Percentiles rank a stretch among this genome's conserved stretches.
phyloP scores from a whole-genome alignment of 2,797 vertebrate genomes.

The Staurois parvus region DNA sequence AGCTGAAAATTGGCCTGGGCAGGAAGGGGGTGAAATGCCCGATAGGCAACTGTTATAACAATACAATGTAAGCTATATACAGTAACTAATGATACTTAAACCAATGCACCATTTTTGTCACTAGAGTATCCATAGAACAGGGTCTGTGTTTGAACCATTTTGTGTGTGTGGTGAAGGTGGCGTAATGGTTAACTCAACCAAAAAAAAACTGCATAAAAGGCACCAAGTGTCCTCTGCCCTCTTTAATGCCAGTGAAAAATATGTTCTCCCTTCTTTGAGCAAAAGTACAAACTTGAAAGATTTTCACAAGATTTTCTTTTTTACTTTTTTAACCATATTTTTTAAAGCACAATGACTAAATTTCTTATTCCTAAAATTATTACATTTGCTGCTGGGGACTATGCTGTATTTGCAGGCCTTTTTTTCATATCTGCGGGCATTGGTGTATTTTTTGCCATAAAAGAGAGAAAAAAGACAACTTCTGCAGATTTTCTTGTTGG shows the following conservation, averaged over 20 bases:
- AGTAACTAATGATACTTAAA: too few relatives aligned
- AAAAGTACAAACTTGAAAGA: background rate
- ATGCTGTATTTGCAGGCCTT: constrained; percentile 81
- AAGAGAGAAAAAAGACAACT: constrained; percentile 81
- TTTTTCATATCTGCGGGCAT: constrained; percentile 84
- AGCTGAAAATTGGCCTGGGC: too few relatives aligned
- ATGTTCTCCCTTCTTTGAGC: background rate
- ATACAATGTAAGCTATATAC: too few relatives aligned
- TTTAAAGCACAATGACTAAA: constrained; percentile 49
- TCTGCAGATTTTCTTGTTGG: constrained; percentile 84
- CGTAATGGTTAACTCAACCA: constrained; percentile 54
- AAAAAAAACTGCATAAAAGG: constrained; percentile 45
- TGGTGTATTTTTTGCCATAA: constrained; percentile 86
- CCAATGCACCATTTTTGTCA: too few relatives aligned
- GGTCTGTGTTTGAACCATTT: too few relatives aligned
- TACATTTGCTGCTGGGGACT: constrained; percentile 82
- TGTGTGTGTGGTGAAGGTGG: background rate
- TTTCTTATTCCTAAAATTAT: constrained; percentile 67
- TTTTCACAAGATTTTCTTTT: background rate
- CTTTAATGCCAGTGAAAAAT: constrained; percentile 5
- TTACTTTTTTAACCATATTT: background rate
- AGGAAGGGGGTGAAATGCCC: too few relatives aligned
- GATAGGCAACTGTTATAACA: too few relatives aligned
- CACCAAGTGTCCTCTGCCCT: background rate
- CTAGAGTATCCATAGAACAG: too few relatives aligned